A percentile compares a stretch with the other conserved stretches of the same genome.
Conservation (phyloP, 1,140 invertebrate genomes). For the Drosophila obscura region DNA sequence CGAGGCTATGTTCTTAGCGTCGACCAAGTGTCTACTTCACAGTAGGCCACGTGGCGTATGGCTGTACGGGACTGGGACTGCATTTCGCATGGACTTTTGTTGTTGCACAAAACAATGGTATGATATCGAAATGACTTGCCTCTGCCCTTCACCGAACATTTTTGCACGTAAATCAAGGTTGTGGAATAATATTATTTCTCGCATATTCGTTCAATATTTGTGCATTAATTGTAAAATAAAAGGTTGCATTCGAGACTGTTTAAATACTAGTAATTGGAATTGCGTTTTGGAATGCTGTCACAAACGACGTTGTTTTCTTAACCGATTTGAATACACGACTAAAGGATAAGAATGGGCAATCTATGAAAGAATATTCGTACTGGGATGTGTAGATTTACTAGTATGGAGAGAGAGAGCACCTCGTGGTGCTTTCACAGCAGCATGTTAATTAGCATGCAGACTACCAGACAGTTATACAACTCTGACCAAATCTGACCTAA, state of each 20-base stretch:
- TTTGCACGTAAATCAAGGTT: conserved; percentile 64
- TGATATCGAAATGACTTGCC: conserved; percentile 25
- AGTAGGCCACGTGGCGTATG: conserved; percentile 55
- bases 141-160: conserved; percentile 35
- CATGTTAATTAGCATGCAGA: no score
- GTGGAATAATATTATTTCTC: conserved; percentile 37
- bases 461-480: conserved; percentile 1
- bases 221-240: conserved; percentile 20
- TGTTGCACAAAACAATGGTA: conserved; percentile 12
- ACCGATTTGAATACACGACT: no score
- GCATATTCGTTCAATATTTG: conserved; percentile 32
- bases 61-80: neutral
- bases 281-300: conserved; percentile 16
- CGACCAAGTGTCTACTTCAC: conserved; percentile 25
- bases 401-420: no score
- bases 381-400: no score
- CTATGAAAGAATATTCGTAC: no score
- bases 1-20: conserved; percentile 86
- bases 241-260: conserved; percentile 24
- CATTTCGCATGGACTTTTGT: conserved; percentile 13
- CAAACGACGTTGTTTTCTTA: no score
- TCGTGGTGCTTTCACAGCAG: no score
- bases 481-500: no score
- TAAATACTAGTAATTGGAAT: neutral
- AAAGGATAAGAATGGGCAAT: no score